phyloP scores from a whole-genome alignment of 1,140 invertebrate genomes.

The Drosophila rufa region DNA sequence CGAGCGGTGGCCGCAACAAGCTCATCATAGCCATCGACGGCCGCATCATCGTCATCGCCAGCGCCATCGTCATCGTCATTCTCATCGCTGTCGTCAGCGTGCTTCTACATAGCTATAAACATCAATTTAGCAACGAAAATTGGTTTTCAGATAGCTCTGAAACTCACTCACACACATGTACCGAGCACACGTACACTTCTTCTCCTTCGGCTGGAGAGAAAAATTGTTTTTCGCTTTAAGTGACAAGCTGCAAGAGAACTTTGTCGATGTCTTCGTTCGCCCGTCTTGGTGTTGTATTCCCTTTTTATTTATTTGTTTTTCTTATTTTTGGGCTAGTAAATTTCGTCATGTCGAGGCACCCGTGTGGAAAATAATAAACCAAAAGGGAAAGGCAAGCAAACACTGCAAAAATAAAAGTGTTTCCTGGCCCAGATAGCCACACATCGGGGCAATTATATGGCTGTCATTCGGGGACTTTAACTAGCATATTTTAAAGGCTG shows the following conservation, averaged over 20 bases:
- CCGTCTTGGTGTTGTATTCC: slow-evolving; percentile 21
- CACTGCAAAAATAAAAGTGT: slow-evolving; percentile 28
- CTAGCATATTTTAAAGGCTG: slow-evolving; percentile 10
- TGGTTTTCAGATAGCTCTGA: slow-evolving; percentile 78
- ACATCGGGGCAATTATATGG: slow-evolving; percentile 7
- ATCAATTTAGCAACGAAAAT: slow-evolving; percentile 82
- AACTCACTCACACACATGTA: slow-evolving; percentile 21
- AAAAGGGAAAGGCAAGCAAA: slow-evolving; percentile 13
- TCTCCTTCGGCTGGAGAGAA: slow-evolving; percentile 60
- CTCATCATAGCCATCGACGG: slow-evolving; percentile 76
- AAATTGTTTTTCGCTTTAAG: slow-evolving; percentile 82
- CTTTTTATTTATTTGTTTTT: slow-evolving; percentile 47
- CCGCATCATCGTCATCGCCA: slow-evolving; percentile 62
- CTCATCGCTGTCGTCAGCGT: slow-evolving; percentile 60
- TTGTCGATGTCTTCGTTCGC: slow-evolving; percentile 48
- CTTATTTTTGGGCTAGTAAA: slow-evolving; percentile 53
- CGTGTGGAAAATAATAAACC: slow-evolving; percentile 74
- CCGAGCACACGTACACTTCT: slow-evolving; percentile 10
- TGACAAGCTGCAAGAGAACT: slow-evolving; percentile 62
- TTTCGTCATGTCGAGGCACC: slow-evolving; percentile 64
- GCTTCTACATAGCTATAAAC: slow-evolving; percentile 78
- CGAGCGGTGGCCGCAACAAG: slow-evolving; percentile 68
- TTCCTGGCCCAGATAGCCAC: neutral
- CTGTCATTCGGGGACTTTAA: slow-evolving; percentile 14
- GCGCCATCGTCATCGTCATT: slow-evolving; percentile 48